These are phyloP conservation scores for Chelidonichthys spinosus DNA, from an alignment of 2,797 vertebrate genomes.

Conservation along the genomic window DNA sequence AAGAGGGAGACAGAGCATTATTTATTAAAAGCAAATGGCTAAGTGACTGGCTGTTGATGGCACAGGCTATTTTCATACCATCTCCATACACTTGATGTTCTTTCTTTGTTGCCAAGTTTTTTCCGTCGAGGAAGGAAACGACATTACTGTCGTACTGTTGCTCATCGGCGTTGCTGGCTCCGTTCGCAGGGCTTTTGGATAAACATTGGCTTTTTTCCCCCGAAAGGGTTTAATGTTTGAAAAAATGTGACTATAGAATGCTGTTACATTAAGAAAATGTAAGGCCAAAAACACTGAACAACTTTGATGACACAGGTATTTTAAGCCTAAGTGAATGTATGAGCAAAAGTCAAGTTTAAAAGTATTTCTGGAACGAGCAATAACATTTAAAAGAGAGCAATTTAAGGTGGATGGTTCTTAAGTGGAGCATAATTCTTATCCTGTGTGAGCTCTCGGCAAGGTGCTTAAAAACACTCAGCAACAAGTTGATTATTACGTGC, in stretches of 20 bases:
- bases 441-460: neutral
- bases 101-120: conserved; percentile 42
- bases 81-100: conserved; percentile 43
- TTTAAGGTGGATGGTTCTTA: neutral
- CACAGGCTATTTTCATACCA: conserved; percentile 67
- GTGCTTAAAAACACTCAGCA: conserved; percentile 1
- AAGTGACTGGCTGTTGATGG: conserved; percentile 74
- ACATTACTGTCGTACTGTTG: conserved; percentile 13
- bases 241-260: conserved; percentile 16
- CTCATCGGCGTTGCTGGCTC: conserved; percentile 35
- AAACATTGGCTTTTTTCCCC: conserved; percentile 7
- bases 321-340: conserved; percentile 5
- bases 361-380: conserved; percentile 6
- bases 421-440: neutral
- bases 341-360: conserved; percentile 3
- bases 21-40: conserved; percentile 74
- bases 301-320: conserved; percentile 35
- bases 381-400: conserved; percentile 20
- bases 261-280: conserved; percentile 29
- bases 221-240: conserved; percentile 26
- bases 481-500: conserved; percentile 10
- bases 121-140: conserved; percentile 15
- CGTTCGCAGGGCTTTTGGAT: conserved; percentile 11
- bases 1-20: conserved; percentile 64
- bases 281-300: conserved; percentile 9